Evolutionary conservation across 2,797 vertebrate genomes (phyloP), one percentile per base, ranked within the genome.

Genomic region (Anas capensis): DNA sequence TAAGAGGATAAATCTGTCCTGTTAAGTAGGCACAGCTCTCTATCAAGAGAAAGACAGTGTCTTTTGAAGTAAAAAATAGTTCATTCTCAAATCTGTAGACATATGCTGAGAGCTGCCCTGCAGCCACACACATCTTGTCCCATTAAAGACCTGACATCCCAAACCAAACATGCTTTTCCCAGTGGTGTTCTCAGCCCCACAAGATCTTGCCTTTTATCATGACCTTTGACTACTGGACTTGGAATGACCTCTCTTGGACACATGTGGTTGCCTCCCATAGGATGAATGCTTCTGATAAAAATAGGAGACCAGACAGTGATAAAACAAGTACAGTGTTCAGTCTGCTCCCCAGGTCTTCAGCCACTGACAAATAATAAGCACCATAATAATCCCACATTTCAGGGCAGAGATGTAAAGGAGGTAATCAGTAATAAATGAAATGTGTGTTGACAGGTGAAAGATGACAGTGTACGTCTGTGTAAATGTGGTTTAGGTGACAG

Each of bases 201-300:
- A 84, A 20, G 44, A 93, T 10, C 46, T 87, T 95, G 78, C 58
- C 57, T 95, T 91, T 89, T 84, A 54, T 76, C 16, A 9, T 93
- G 90, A 86, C 78, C 83, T 96, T 93, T 96, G 76, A 77, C 71
- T 91, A 53, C 53, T 76, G 79, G 88, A 80, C 72, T 94, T 93
- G 66, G 80, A 95, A 95, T 94, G 69, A 85, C 70, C 79, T 94
- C 70, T 78, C 86, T 62, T 84, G 86, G 77, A 90, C 49, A 72
- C 57, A n/a, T 49, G 65, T 90, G 80, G 64, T 70, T 93, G 46
- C 62, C 68, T 93, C 40, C 58, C 79, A 14, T 68, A 42, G 81
- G 77, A 77, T 61, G 58, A 86, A 71, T 71, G 54, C 70, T 91
- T 94, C 62, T 73, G 19, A 78, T 90, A 92, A 80, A 88, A 91